phyloP scores from a whole-genome alignment of 2,797 vertebrate genomes.

The Sebastes steindachneri region DNA sequence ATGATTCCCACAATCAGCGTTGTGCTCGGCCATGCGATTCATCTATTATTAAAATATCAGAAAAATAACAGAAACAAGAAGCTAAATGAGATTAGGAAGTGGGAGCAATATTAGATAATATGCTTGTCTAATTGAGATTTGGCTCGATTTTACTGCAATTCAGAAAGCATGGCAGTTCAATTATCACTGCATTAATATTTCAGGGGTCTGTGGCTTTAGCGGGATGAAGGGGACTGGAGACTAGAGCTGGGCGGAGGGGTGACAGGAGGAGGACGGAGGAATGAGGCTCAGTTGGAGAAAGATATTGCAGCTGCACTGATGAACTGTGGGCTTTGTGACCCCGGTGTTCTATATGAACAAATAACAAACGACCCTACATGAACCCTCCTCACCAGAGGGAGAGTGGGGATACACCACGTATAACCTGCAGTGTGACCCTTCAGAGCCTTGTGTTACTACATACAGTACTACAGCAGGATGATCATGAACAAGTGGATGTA shows the following conservation, averaged over 20 bases:
- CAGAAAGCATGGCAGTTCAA: slow-evolving; percentile 65
- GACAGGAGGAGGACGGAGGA: slow-evolving; percentile 33
- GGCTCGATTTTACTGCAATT: slow-evolving; percentile 63
- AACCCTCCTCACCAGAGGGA: slow-evolving; percentile 48
- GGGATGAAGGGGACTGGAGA: slow-evolving; percentile 3
- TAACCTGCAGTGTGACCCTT: slow-evolving; percentile 11
- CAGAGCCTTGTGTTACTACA: background rate
- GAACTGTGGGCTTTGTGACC: slow-evolving; percentile 61
- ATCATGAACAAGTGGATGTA: background rate
- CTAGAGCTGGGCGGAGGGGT: background rate
- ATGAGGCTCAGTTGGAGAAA: slow-evolving; percentile 22
- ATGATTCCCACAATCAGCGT: background rate
- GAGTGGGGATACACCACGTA: slow-evolving; percentile 9
- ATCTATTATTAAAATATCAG: slow-evolving; percentile 74
- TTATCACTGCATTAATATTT: slow-evolving; percentile 77
- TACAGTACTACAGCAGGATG: background rate
- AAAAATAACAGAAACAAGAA: slow-evolving; percentile 53
- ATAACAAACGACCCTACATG: slow-evolving; percentile 63
- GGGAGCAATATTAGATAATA: slow-evolving; percentile 71
- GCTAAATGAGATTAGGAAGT: slow-evolving; percentile 72
- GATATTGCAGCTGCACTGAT: slow-evolving; percentile 52
- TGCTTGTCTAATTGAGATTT: slow-evolving; percentile 77
- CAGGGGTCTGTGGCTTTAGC: slow-evolving; percentile 43
- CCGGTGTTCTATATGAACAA: slow-evolving; percentile 47
- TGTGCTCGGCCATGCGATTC: slow-evolving; percentile 24